Percentiles rank a stretch among this genome's conserved stretches.
Evolutionary conservation across 2,113 vertebrate species (phyloP).

Genomic region (Pica pica): DNA sequence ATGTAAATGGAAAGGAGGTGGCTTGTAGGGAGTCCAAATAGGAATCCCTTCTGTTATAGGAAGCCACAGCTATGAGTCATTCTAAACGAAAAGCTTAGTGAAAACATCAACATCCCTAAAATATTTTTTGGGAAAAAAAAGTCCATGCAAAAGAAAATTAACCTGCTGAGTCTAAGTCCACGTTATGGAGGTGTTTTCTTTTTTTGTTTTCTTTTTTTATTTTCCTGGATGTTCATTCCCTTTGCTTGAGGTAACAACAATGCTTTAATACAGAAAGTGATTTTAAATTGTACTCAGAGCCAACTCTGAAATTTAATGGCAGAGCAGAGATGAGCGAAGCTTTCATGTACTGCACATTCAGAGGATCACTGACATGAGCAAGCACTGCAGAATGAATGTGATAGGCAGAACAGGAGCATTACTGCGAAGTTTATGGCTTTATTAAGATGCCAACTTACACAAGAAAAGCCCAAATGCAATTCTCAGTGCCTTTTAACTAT

Average conservation of each 20-base stretch:
- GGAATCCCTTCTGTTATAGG: constrained; percentile 47
- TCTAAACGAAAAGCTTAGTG: not conserved
- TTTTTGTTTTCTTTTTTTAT: accelerated
- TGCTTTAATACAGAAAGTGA: not conserved
- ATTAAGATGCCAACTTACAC: not conserved
- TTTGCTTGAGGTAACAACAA: not conserved
- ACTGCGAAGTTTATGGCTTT: not conserved
- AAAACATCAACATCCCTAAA: constrained; percentile 9
- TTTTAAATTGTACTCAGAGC: not conserved
- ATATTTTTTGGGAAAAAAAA: not conserved
- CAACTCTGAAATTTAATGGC: not conserved
- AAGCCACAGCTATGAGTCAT: constrained; percentile 47
- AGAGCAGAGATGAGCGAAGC: not conserved
- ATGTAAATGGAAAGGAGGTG: constrained; percentile 37
- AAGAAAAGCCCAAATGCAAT: not conserved
- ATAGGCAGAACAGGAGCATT: not conserved
- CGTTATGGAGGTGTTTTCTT: not conserved
- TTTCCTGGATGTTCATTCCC: not conserved
- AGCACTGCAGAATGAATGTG: not conserved
- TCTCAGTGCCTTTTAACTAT: not conserved
- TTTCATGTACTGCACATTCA: not conserved
- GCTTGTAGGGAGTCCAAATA: constrained; percentile 41
- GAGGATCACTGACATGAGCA: not conserved
- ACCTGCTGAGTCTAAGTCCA: not conserved
- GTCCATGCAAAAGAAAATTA: not conserved